A percentile compares a stretch with the other conserved stretches of the same genome.
These are phyloP conservation scores for Neoascia interrupta DNA, from an alignment of 2,888 invertebrate genomes.

Conservation along the genomic window DNA sequence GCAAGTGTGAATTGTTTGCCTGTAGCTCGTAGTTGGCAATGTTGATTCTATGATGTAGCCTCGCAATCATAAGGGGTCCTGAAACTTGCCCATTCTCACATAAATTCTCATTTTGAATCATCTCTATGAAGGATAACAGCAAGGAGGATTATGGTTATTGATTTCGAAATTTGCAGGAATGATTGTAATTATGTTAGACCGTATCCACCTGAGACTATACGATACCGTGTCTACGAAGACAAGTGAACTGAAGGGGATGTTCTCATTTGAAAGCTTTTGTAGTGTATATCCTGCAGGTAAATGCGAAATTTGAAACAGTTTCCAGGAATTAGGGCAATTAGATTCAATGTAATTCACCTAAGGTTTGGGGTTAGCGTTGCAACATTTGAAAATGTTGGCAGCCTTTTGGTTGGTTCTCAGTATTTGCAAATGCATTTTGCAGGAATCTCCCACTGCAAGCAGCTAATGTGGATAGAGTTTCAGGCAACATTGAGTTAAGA, in stretches of 20 bases:
- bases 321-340: constrained; percentile 36
- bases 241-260: constrained; percentile 6
- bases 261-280: constrained; percentile 17
- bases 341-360: no score
- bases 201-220: constrained; percentile 32
- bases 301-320: constrained; percentile 37
- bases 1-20: constrained; percentile 35
- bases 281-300: constrained; percentile 13
- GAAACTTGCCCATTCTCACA: no score
- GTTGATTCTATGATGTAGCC: constrained; percentile 18
- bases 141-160: constrained; percentile 36
- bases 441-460: no score
- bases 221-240: constrained; percentile 5
- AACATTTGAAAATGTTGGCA: no score
- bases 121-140: not conserved
- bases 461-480: no score
- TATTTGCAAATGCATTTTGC: no score
- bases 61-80: no score
- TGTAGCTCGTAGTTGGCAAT: constrained; percentile 29
- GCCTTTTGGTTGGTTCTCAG: no score
- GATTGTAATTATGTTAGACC: constrained; percentile 39
- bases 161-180: constrained; percentile 47
- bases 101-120: constrained; percentile 21
- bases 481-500: no score
- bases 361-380: no score